phyloP scores from a whole-genome alignment of 2,797 vertebrate species.

The Falco peregrinus region DNA sequence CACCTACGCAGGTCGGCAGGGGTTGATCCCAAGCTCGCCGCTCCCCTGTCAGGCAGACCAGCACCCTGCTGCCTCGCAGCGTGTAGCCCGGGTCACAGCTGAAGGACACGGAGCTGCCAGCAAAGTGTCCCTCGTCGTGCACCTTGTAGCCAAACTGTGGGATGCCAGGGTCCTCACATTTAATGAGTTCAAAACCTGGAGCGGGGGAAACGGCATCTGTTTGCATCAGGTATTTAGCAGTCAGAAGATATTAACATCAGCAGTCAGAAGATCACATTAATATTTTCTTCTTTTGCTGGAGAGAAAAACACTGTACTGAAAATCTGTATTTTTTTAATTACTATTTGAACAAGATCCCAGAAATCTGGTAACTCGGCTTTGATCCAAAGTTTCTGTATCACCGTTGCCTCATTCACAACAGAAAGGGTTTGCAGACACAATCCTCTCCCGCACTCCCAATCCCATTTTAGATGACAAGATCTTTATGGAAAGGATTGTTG shows the following conservation, averaged over 20 bases:
- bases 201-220: neutral
- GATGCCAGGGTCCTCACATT: conserved; percentile 94
- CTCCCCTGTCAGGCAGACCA: conserved; percentile 92
- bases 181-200: conserved; percentile 95
- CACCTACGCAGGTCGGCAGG: conserved; percentile 92
- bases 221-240: neutral
- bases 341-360: neutral
- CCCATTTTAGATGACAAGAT: rapidly evolving
- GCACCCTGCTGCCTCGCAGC: conserved; percentile 84
- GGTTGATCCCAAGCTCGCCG: conserved; percentile 93
- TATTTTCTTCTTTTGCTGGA: neutral
- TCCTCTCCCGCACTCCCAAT: neutral
- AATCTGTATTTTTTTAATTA: neutral
- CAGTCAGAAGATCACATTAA: rapidly evolving
- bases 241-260: neutral
- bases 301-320: neutral
- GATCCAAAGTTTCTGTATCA: neutral
- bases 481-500: neutral
- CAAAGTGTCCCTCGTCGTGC: conserved; percentile 94
- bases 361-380: neutral
- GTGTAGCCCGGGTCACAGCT: conserved; percentile 93
- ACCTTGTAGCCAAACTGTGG: conserved; percentile 95
- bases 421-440: neutral
- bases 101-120: conserved; percentile 92
- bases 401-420: neutral